Evolutionary conservation across 2,797 vertebrate genomes (phyloP).

Genomic region (Hydrocynus forskahlii): DNA sequence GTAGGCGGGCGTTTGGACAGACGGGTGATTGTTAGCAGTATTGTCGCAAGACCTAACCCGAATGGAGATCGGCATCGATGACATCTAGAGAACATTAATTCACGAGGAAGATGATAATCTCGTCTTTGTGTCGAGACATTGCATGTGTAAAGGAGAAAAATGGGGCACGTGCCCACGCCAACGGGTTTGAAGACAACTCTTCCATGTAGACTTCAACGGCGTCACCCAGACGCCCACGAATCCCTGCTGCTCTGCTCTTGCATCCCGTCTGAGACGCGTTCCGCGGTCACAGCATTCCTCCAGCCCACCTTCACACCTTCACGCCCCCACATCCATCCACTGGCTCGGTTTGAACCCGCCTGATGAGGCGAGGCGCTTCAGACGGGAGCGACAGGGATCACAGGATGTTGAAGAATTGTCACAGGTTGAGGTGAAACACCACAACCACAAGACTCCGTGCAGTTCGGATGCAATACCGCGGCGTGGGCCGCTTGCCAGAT

Average conservation of each 20-base stretch:
- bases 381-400: neutral
- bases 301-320: neutral
- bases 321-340: neutral
- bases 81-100: neutral
- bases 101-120: neutral
- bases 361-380: neutral
- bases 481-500: neutral
- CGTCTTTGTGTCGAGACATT: neutral
- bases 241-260: neutral
- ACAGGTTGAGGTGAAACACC: neutral
- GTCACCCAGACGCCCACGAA: neutral
- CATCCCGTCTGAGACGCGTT: constrained; percentile 28
- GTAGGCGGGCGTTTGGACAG: neutral
- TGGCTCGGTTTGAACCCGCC: neutral
- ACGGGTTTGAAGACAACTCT: neutral
- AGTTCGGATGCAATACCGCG: constrained; percentile 10
- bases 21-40: constrained; percentile 22
- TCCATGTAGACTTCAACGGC: neutral
- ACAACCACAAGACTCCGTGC: neutral
- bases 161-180: constrained; percentile 29
- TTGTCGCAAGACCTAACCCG: constrained; percentile 20
- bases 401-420: constrained; percentile 4
- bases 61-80: neutral
- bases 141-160: constrained; percentile 24
- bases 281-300: neutral